Percentiles rank a stretch among this genome's conserved stretches.
These are phyloP conservation scores for Alaudala cheleensis DNA, from an alignment of 2,113 vertebrate species.

Conservation along the genomic window DNA sequence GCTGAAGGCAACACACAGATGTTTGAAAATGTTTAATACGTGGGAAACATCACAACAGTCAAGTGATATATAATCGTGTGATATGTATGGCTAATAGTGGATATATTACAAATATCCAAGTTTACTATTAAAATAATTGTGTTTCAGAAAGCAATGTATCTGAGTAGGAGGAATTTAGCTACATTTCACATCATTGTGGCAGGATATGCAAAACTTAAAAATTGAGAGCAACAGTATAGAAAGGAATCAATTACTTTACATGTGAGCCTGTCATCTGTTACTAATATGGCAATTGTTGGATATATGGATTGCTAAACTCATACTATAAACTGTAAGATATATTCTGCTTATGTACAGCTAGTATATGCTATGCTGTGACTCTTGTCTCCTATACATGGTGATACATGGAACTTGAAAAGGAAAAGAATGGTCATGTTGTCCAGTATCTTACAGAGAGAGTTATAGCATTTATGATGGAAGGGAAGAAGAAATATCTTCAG, in stretches of 20 bases:
- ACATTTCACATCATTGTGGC: rapidly evolving
- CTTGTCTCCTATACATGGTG: not conserved
- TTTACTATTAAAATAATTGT: not conserved
- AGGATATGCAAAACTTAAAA: not conserved
- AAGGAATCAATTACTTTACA: not conserved
- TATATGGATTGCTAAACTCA: not conserved
- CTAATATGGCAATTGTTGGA: not conserved
- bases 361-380: not conserved
- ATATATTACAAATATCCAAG: not conserved
- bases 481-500: not conserved
- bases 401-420: not conserved
- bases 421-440: not conserved
- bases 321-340: not conserved
- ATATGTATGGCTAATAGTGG: not conserved
- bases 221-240: not conserved
- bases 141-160: not conserved
- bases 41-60: not conserved
- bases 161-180: not conserved
- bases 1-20: not conserved
- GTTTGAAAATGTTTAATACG: not conserved
- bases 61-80: not conserved
- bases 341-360: not conserved
- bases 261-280: not conserved
- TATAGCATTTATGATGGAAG: not conserved
- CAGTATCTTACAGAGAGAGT: not conserved